Percentiles rank a stretch among this genome's conserved stretches.
These are phyloP conservation scores for Gephyroberyx darwinii DNA, from an alignment of 2,797 vertebrate genomes.

Conservation along the genomic window DNA sequence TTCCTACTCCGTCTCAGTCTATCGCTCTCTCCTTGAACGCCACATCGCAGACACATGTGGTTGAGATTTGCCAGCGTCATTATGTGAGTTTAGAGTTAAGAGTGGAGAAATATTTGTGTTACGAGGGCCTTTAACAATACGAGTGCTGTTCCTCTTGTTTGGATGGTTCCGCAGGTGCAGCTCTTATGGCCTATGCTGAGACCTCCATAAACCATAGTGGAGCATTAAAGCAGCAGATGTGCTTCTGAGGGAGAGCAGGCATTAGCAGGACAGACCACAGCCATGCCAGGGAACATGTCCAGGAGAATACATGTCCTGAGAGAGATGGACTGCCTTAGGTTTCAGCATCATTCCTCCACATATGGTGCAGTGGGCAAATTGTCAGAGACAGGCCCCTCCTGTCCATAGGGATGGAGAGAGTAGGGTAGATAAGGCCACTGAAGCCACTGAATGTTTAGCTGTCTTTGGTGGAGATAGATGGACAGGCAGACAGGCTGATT, in stretches of 20 bases:
- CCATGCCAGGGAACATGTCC: slow-evolving; percentile 52
- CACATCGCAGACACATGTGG: slow-evolving; percentile 82
- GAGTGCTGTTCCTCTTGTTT: slow-evolving; percentile 88
- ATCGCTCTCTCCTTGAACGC: slow-evolving; percentile 25
- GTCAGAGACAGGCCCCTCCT: background rate
- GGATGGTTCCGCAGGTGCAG: slow-evolving; percentile 88
- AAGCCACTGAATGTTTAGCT: background rate
- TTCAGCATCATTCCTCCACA: slow-evolving; percentile 12
- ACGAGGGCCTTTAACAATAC: slow-evolving; percentile 87
- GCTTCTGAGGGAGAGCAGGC: slow-evolving; percentile 64
- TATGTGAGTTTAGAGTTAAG: slow-evolving; percentile 82
- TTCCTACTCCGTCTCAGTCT: background rate
- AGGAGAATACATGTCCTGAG: slow-evolving; percentile 39
- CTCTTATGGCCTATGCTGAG: slow-evolving; percentile 87
- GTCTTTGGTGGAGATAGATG: slow-evolving; percentile 2
- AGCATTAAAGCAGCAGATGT: slow-evolving; percentile 86
- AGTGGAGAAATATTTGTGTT: slow-evolving; percentile 87
- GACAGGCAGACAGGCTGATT: background rate
- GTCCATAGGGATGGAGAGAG: slow-evolving; percentile 2
- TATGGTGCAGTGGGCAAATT: slow-evolving; percentile 15
- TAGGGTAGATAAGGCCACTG: background rate
- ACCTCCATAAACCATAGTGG: slow-evolving; percentile 85
- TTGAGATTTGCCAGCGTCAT: slow-evolving; percentile 83
- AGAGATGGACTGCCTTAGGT: slow-evolving; percentile 4
- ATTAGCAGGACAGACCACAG: slow-evolving; percentile 51